phyloP scores from a whole-genome alignment of 2,888 invertebrate genomes.

The Pseudanteris insignis region DNA sequence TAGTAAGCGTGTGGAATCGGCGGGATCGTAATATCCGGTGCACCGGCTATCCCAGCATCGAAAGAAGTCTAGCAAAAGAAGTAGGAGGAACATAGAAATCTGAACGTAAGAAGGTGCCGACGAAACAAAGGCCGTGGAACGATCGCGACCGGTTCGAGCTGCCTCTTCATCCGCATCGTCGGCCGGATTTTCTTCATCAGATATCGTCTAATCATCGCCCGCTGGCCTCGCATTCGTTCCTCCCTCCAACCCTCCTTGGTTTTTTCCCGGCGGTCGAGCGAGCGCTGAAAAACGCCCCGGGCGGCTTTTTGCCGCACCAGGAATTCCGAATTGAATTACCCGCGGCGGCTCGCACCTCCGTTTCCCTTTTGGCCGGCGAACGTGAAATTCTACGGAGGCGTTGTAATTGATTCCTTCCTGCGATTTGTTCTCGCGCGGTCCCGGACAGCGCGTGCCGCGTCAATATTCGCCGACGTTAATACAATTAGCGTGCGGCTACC shows the following conservation, averaged over 20 bases:
- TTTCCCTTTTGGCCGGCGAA: conserved; percentile 19
- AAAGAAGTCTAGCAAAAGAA: conserved; percentile 36
- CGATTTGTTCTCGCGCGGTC: conserved; percentile 15
- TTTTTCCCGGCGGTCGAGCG: not conserved
- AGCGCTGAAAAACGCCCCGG: conserved; percentile 1
- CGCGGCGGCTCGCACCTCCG: conserved; percentile 48
- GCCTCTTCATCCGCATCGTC: conserved; percentile 32
- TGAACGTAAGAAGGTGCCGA: conserved; percentile 39
- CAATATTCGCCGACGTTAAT: conserved; percentile 11
- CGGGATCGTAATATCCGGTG: conserved; percentile 32
- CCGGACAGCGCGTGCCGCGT: conserved; percentile 29
- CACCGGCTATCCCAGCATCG: conserved; percentile 23
- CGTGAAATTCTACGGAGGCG: conserved; percentile 28
- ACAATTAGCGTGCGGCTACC: conserved; percentile 9
- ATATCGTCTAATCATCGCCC: conserved; percentile 52
- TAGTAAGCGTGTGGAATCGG: no score
- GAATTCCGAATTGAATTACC: conserved; percentile 23
- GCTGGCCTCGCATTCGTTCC: conserved; percentile 17
- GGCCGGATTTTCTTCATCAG: conserved; percentile 39
- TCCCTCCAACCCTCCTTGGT: not conserved
- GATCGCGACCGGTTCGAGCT: conserved; percentile 40
- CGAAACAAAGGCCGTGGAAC: conserved; percentile 51
- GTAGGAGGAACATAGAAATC: conserved; percentile 31
- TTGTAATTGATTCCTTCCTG: conserved; percentile 32
- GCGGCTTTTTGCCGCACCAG: not conserved